These are phyloP conservation scores for Drosophila subpulchrella DNA, from an alignment of 1,140 invertebrate species.

Conservation along the genomic window DNA sequence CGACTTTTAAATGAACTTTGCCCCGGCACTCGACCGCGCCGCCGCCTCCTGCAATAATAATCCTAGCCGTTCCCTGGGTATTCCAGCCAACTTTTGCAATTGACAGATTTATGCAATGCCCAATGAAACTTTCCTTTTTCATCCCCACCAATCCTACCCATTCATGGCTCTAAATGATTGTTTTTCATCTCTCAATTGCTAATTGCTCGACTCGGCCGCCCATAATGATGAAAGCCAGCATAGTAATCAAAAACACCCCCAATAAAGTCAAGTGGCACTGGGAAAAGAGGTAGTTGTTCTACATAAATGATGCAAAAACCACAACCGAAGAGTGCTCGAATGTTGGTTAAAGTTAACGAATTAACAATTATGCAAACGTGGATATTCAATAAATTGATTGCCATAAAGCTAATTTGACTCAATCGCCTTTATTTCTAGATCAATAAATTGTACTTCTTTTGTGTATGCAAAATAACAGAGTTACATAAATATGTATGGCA, in stretches of 20 bases:
- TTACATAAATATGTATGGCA: constrained; percentile 56
- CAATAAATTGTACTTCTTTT: constrained; percentile 50
- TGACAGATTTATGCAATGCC: constrained; percentile 69
- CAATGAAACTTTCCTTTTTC: constrained; percentile 5
- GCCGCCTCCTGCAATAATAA: constrained; percentile 14
- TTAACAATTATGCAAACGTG: constrained; percentile 36
- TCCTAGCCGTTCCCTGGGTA: constrained; percentile 20
- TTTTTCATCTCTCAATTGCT: constrained; percentile 27
- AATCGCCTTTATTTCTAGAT: constrained; percentile 56
- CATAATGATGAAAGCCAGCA: constrained; percentile 28
- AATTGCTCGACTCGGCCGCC: constrained; percentile 29
- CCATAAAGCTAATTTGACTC: constrained; percentile 38
- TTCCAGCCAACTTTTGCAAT: constrained; percentile 73
- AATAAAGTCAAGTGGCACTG: constrained; percentile 14
- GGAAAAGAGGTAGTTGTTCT: not conserved
- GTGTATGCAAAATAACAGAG: constrained; percentile 47
- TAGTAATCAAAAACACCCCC: constrained; percentile 24
- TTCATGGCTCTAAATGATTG: constrained; percentile 18
- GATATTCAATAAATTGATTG: constrained; percentile 33
- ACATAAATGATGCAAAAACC: constrained; percentile 43
- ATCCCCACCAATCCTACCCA: not conserved
- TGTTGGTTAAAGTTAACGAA: constrained; percentile 38
- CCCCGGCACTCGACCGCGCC: constrained; percentile 39
- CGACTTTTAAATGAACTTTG: constrained; percentile 81
- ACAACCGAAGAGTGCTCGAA: constrained; percentile 51